Base-by-base conservation (phyloP, 2,888 invertebrate genomes). In the Zhuqinia jingwanae region DNA sequence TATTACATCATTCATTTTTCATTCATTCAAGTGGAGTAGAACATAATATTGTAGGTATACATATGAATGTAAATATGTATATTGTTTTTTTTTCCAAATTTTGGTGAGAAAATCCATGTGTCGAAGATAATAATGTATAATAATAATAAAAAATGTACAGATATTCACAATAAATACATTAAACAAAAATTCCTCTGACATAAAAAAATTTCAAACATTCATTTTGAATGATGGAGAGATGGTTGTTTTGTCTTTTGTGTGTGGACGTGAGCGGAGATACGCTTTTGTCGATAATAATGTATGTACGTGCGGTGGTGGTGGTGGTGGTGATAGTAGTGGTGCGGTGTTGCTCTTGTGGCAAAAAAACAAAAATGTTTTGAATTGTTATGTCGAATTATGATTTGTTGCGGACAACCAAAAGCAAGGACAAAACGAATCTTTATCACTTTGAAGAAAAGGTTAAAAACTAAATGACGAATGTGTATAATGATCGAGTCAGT, bases 211-310 rank as follows among this genome's bases (percentile, higher is more conserved):
- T 42, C 45, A 56, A n/a, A 25, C 42, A 73, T 79, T 85, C 65
- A 47, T 78, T n/a, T n/a, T n/a, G 70, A n/a, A 79, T 11, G 53
- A 75, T 6, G n/a, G 2, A 36, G 17, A 75, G 20, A 58, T 53
- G 30, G 50, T 8, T 50, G 36, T n/a, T n/a, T 36, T 36, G 8
- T 8, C 8, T 36, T 36, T 36, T 36, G 3, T 6, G 3, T 50
- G 5, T 25, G 75, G 56, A 85, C 85, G 85, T 79, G 85, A 85
- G 85, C 85, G 85, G 85, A 85, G 79, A 85, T 85, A 85, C 79
- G 85, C 79, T 79, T 85, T 85, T n/a, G n/a, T n/a, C n/a, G n/a
- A n/a, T n/a, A n/a, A n/a, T n/a, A n/a, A n/a, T n/a, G n/a, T n/a
- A n/a, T n/a, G n/a, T n/a, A n/a, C n/a, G n/a, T n/a, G n/a, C n/a